A percentile compares a stretch with the other conserved stretches of the same genome.
Conservation (phyloP, 2,797 vertebrate species). For the Mareca penelope region DNA sequence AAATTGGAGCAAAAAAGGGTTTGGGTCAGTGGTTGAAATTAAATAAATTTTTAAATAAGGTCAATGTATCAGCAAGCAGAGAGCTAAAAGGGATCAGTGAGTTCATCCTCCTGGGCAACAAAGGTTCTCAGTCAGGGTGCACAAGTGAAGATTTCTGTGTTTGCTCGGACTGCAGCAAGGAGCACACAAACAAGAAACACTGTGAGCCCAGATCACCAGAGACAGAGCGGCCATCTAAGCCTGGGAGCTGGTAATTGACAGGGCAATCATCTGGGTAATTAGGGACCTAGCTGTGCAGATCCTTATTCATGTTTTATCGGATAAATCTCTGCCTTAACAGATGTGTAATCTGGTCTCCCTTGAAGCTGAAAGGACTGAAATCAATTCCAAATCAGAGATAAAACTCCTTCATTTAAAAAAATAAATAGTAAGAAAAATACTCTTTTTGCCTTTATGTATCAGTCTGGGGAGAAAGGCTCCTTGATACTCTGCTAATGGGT, state of each 20-base stretch:
- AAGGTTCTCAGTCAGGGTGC: background rate
- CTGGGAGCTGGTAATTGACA: background rate
- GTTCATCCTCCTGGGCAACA: background rate
- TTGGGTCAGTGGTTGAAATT: background rate
- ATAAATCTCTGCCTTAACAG: background rate
- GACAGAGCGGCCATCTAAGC: background rate
- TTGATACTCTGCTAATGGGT: fast-evolving
- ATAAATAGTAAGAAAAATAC: background rate
- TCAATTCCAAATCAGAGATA: background rate
- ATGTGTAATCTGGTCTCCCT: background rate
- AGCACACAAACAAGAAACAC: background rate
- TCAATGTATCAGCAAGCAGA: background rate
- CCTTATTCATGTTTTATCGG: background rate
- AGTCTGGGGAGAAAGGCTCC: background rate
- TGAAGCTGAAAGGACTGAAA: background rate
- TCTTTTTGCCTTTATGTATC: background rate
- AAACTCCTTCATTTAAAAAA: background rate
- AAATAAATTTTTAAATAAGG: background rate
- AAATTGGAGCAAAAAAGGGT: background rate
- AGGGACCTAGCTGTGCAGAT: background rate
- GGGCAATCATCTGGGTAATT: background rate
- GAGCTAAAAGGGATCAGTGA: background rate
- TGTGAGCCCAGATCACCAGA: background rate
- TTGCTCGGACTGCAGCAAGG: background rate
- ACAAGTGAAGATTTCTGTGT: background rate